Conservation (phyloP, 1,140 invertebrate genomes). For the Archivesica marissinica region DNA sequence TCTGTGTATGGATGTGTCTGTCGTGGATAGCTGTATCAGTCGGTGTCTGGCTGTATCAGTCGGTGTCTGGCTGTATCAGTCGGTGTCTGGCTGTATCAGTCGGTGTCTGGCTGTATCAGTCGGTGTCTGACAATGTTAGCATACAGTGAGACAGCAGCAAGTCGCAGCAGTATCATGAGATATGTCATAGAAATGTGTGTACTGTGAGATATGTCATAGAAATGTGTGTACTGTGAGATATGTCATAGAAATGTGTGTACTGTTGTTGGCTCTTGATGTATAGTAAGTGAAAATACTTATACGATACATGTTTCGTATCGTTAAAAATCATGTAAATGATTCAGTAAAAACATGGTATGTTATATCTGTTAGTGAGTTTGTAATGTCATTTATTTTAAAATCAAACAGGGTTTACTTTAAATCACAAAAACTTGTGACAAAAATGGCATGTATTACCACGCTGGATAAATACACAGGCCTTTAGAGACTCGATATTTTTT, state of each 20-base stretch:
- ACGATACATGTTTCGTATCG: neutral
- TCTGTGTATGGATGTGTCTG: no score
- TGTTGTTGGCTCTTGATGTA: neutral
- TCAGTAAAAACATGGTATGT: neutral
- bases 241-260: neutral
- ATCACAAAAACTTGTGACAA: neutral
- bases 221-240: no score
- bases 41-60: no score
- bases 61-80: no score
- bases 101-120: no score
- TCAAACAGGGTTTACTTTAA: conserved; percentile 9
- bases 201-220: no score
- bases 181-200: no score
- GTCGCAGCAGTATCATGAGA: no score
- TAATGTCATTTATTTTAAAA: neutral
- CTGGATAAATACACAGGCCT: conserved; percentile 2
- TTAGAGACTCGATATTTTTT: neutral
- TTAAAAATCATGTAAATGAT: neutral
- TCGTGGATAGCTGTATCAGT: no score
- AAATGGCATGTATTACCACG: neutral
- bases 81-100: no score
- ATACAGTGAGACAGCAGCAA: no score
- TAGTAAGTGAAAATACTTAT: neutral
- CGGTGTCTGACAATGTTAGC: no score
- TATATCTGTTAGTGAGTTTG: conserved; percentile 18